Base-by-base conservation (phyloP, 2,888 invertebrate species). In the Lycophotia porphyrea region DNA sequence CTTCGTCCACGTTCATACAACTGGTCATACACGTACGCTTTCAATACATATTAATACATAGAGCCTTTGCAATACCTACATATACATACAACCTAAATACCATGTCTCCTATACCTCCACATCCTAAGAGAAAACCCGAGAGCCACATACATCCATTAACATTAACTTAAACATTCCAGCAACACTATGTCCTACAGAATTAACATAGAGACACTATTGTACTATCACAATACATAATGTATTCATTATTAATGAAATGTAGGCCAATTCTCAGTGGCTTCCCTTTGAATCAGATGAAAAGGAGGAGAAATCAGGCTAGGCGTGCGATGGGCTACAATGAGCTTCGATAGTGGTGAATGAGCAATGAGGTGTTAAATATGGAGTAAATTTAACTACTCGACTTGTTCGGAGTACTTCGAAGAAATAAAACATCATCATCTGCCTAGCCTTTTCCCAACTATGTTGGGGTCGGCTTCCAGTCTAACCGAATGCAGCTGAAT, bases 281-380 rank as follows among this genome's bases (percentile, higher is more conserved):
- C 83, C 85, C 84, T 87, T 86, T 85, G 85, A 85, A 86, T 85
- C 77, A 65, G 79, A 87, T 89, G 88, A 88, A 90, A 89, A 85
- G 89, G 86, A 83, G 85, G 87, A 82, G 87, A 89, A 90, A 90
- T 90, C 86, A 82, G 88, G 87, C 87, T 90, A 84, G 82, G 84
- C 87, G 88, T 87, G 86, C 74, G 55, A 63, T 66, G 85, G 80
- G 79, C 81, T 63, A 86, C 87, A 85, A 84, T 87, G 73, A 74
- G 76, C 31, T 60, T 13, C 44, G 49, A 63, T 78, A 74, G 21
- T 60, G 21, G 31, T 47, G 11, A 61, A 63, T 55, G 44, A 34
- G 36, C 34, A 27, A 18, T 31, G 18, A 31, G 44, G 65, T 77
- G 44, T 49, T 39, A 36, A 67, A 27, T 64, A 36, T 61, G 27